These are phyloP conservation scores for Trichomalopsis sarcophagae DNA, from an alignment of 1,140 invertebrate species.

Conservation along the genomic window DNA sequence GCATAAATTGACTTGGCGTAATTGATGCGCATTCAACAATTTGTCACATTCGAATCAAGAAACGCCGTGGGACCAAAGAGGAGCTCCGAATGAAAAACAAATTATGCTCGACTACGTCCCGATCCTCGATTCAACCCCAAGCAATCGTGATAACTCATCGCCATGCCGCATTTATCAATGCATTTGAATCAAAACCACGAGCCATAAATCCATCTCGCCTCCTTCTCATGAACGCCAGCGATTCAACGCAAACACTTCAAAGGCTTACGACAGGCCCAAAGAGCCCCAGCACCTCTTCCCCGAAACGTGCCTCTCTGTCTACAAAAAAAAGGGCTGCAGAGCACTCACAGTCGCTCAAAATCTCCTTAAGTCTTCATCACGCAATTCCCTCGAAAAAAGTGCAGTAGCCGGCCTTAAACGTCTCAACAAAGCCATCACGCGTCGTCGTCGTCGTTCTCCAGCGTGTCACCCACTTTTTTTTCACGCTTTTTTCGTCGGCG, in stretches of 20 bases:
- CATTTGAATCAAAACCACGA: neutral
- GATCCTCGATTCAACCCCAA: neutral
- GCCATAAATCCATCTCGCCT: neutral
- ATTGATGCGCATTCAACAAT: no score
- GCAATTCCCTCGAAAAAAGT: neutral
- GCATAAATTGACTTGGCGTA: no score
- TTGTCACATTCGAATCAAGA: no score
- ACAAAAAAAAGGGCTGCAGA: neutral
- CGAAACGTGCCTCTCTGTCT: neutral
- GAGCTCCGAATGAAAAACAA: no score
- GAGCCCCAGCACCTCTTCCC: neutral
- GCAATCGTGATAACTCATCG: neutral
- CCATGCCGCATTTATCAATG: neutral
- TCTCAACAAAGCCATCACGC: neutral
- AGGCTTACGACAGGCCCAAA: neutral
- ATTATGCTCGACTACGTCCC: no score
- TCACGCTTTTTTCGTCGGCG: neutral
- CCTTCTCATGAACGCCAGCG: no score
- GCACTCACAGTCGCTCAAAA: neutral
- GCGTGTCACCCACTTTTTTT: neutral
- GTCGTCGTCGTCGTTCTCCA: neutral
- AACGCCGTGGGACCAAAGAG: no score
- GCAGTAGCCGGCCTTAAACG: neutral
- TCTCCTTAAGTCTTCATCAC: constrained; percentile 10
- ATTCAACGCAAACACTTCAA: neutral